These are phyloP conservation scores for Lepilemur septentrionalis DNA, from an alignment of 2,797 vertebrate species.

Conservation along the genomic window DNA sequence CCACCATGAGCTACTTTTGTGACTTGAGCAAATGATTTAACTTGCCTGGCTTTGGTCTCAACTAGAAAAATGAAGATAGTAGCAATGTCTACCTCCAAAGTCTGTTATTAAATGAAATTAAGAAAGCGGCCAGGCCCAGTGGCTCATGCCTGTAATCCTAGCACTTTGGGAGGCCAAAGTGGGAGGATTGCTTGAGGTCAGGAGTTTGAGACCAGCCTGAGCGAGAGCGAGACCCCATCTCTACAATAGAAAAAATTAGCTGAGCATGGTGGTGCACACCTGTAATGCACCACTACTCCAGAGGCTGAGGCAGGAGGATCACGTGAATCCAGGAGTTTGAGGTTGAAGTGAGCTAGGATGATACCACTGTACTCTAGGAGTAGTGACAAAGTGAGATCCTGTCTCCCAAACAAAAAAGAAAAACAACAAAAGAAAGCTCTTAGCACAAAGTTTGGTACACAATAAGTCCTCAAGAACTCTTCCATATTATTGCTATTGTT, in stretches of 20 bases:
- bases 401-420: background rate
- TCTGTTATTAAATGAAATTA: slow-evolving; percentile 18
- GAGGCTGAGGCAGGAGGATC: background rate
- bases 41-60: slow-evolving; percentile 5
- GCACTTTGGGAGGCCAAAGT: background rate
- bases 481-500: background rate
- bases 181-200: background rate
- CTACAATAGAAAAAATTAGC: background rate
- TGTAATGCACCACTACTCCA: background rate
- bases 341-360: background rate
- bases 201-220: background rate
- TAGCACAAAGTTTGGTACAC: background rate
- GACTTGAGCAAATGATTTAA: background rate
- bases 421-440: slow-evolving; percentile 7
- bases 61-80: background rate
- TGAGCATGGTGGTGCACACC: background rate
- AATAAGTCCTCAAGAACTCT: background rate
- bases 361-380: background rate
- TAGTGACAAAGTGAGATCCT: background rate
- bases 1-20: background rate
- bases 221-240: background rate
- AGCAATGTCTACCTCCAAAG: background rate
- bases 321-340: background rate
- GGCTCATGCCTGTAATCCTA: background rate
- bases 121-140: background rate